A percentile compares a stretch with the other conserved stretches of the same genome.
These are phyloP conservation scores for Proctacanthus coquilletti DNA, from an alignment of 1,140 invertebrate species.

Conservation along the genomic window DNA sequence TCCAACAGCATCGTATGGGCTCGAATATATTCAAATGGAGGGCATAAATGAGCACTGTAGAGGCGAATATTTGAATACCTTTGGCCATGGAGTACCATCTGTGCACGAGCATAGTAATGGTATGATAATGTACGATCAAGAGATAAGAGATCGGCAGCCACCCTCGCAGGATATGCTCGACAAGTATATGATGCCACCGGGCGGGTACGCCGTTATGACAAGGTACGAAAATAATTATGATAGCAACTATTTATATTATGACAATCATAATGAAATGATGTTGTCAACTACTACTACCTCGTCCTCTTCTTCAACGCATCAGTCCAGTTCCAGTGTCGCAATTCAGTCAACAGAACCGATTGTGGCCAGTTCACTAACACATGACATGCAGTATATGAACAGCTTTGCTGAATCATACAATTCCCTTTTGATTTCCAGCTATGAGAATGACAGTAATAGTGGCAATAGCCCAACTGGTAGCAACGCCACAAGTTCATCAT, in stretches of 20 bases:
- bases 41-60: neutral
- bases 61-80: neutral
- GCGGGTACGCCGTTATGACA: neutral
- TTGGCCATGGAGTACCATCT: no score
- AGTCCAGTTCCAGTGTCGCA: no score
- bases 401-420: constrained; percentile 28
- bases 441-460: constrained; percentile 6
- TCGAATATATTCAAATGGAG: neutral
- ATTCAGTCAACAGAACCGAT: no score
- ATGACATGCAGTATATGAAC: constrained; percentile 6
- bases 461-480: constrained; percentile 5
- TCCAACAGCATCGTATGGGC: neutral
- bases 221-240: neutral
- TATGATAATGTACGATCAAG: neutral
- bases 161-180: no score
- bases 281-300: neutral
- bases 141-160: neutral
- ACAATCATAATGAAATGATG: neutral
- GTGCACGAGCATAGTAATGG: neutral
- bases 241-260: no score
- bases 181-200: neutral
- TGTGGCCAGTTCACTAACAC: neutral
- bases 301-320: neutral
- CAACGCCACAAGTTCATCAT: constrained; percentile 3
- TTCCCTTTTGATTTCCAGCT: constrained; percentile 16